Base-by-base conservation (phyloP, 2,888 invertebrate genomes). In the Ptilodon capucinus region DNA sequence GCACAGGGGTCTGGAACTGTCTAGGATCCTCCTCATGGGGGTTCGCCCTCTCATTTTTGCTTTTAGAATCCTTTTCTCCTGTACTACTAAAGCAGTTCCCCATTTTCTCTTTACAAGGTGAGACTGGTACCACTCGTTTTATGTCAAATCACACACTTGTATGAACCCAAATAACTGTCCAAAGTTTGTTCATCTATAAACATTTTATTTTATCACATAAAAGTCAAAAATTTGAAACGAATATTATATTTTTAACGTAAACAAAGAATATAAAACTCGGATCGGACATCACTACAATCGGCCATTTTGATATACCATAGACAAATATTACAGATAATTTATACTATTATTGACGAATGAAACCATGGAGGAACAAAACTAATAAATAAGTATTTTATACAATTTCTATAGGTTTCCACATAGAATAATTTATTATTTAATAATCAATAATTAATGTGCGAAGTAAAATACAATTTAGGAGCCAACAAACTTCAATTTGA, bases 51-150 rank as follows among this genome's bases (percentile, higher is more conserved):
- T 93, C 93, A 80, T 91, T 92, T 78, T 92, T 92, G 74, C 87
- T 92, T 81, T 91, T 91, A 72, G 93, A 91, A 84, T 94, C 94
- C 79, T 93, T 94, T 75, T 94, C 94, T 57, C 92, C 93, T 77
- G 94, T 94, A 79, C 93, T 94, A 88, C 95, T 95, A 88, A 95
- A 95, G 92, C 96, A 96, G 92, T 96, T 96, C 82, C 96, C 96
- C 96, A 96, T 96, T 92, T 92, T 93, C 88, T 85, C 90, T 91
- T 89, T 86, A 87, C 90, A 90, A 90, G 90, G 90, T 86, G 87
- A 90, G 84, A 77, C 84, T 86, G 81, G 76, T 85, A 77, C 68
- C 87, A 87, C 88, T 82, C 77, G 68, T 82, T 84, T 84, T 83
- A 77, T 74, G 84, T 86, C 83, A 88, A 90, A 90, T 84, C 83